Conservation (phyloP, 2,888 invertebrate species). For the Sepiola atlantica region DNA sequence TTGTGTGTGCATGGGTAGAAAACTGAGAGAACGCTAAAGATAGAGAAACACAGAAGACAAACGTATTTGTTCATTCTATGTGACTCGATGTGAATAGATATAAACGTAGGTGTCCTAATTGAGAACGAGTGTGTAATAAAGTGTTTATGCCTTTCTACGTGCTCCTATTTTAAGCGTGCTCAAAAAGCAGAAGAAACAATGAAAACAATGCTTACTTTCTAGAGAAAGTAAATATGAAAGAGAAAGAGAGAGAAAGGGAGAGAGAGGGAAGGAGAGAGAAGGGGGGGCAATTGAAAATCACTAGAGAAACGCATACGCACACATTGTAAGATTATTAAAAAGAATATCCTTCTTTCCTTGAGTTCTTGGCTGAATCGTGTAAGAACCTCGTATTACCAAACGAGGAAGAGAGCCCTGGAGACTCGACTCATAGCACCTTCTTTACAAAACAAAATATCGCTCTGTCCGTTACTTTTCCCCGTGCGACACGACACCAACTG, state of each 20-base stretch:
- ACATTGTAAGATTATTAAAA: background rate
- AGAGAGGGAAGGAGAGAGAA: too few species aligned
- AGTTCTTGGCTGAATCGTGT: background rate
- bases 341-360: background rate
- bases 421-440: conserved; percentile 12
- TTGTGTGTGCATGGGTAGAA: too few species aligned
- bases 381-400: background rate
- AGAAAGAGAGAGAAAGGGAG: too few species aligned
- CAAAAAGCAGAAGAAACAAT: background rate
- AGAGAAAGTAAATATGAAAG: too few species aligned
- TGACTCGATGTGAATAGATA: background rate
- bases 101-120: background rate
- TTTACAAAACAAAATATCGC: conserved; percentile 12
- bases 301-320: too few species aligned
- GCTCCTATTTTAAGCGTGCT: background rate
- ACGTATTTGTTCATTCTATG: background rate
- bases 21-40: too few species aligned
- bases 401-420: background rate
- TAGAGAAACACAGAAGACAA: background rate
- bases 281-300: too few species aligned
- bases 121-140: background rate
- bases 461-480: background rate
- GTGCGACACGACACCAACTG: background rate
- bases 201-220: background rate
- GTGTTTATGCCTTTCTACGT: background rate